phyloP scores from a whole-genome alignment of 2,797 vertebrate genomes.

The Prionace glauca region DNA sequence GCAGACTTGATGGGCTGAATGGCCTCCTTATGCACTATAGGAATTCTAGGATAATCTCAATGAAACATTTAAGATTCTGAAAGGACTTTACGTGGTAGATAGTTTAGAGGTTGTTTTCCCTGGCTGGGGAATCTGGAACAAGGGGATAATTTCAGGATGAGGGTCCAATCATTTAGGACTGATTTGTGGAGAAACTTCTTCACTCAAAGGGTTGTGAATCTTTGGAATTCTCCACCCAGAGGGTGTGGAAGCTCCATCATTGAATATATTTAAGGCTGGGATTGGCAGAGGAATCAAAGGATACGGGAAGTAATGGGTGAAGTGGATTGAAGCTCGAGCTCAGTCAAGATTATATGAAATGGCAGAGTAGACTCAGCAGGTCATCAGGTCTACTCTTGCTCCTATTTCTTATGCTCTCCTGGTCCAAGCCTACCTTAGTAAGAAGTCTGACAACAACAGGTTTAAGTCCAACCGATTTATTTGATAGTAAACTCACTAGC shows the following conservation, averaged over 20 bases:
- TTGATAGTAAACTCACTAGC: too few species aligned
- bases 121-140: background rate
- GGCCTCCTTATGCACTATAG: too few species aligned
- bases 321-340: background rate
- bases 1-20: too few species aligned
- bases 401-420: too few species aligned
- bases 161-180: background rate
- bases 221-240: background rate
- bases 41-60: too few species aligned
- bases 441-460: too few species aligned
- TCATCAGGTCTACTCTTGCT: background rate
- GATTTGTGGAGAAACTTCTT: background rate
- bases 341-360: background rate
- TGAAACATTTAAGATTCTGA: too few species aligned
- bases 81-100: too few species aligned
- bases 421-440: too few species aligned
- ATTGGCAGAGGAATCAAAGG: background rate
- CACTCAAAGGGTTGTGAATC: background rate
- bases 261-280: background rate
- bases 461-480: too few species aligned
- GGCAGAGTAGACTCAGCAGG: background rate
- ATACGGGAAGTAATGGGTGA: background rate
- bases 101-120: too few species aligned
- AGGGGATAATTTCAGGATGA: background rate
- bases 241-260: background rate